phyloP scores from a whole-genome alignment of 2,888 invertebrate species.

The Geotrupes spiniger region DNA sequence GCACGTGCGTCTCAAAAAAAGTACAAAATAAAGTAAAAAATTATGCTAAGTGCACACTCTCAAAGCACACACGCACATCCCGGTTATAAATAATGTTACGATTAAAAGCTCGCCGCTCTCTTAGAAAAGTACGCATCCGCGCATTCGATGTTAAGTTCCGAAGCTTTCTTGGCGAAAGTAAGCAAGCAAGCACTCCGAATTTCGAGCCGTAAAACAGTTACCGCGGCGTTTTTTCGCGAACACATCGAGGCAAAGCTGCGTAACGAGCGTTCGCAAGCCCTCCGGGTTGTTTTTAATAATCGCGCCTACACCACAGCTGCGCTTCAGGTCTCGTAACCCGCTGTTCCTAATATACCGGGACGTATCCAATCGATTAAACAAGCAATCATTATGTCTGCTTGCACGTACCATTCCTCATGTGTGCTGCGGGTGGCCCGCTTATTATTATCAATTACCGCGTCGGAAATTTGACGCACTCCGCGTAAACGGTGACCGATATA shows the following conservation, averaged over 20 bases:
- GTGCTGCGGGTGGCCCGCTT: conserved; percentile 1
- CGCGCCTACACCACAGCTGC: conserved; percentile 35
- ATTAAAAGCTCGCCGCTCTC: no score
- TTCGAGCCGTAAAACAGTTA: conserved; percentile 3
- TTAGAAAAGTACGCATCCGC: no score
- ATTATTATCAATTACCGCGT: conserved; percentile 1
- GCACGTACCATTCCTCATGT: conserved; percentile 25
- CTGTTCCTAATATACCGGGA: conserved; percentile 36
- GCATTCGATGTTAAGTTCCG: not conserved
- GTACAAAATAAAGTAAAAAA: no score
- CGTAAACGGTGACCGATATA: no score
- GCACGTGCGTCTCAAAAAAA: no score
- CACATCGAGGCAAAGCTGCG: conserved; percentile 14
- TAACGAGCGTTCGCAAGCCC: conserved; percentile 25
- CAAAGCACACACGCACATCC: no score
- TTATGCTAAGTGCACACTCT: no score
- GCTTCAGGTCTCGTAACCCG: conserved; percentile 30
- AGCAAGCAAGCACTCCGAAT: not conserved
- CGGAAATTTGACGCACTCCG: no score
- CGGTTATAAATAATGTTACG: no score
- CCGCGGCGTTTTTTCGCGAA: conserved; percentile 9
- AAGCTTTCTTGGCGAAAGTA: not conserved
- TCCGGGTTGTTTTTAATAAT: conserved; percentile 35
- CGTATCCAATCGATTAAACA: conserved; percentile 42
- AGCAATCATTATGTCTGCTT: conserved; percentile 38